Percentiles rank a stretch among this genome's conserved stretches.
These are phyloP conservation scores for Ferrisia virgata DNA, from an alignment of 2,888 invertebrate genomes.

Conservation along the genomic window DNA sequence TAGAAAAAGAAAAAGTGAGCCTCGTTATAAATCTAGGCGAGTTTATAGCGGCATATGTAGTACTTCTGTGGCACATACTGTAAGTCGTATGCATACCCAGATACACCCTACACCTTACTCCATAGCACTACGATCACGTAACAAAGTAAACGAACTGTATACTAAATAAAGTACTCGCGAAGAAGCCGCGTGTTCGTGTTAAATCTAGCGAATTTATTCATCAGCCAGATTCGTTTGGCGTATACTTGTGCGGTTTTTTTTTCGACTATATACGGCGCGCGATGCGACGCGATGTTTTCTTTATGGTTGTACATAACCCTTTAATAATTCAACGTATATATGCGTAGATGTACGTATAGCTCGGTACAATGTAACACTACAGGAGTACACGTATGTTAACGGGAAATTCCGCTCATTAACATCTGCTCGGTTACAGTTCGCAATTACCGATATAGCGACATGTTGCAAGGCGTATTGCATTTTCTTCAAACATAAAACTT, in stretches of 20 bases:
- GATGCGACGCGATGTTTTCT: background rate
- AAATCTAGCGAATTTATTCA: slow-evolving; percentile 14
- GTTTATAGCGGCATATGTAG: background rate
- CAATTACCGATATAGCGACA: background rate
- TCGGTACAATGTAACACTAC: too few relatives aligned
- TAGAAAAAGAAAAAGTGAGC: background rate
- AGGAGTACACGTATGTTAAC: background rate
- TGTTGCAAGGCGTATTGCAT: background rate
- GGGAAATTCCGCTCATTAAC: background rate
- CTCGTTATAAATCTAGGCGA: background rate
- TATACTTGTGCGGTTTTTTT: background rate
- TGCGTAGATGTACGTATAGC: background rate
- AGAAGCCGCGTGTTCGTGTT: background rate
- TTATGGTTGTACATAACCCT: background rate
- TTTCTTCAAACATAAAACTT: background rate
- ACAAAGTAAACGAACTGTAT: slow-evolving; percentile 8
- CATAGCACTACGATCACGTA: slow-evolving; percentile 6
- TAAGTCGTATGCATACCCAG: background rate
- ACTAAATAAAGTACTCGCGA: background rate
- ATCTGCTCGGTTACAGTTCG: slow-evolving; percentile 5
- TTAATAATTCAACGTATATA: background rate
- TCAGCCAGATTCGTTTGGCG: background rate
- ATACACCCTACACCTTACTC: background rate
- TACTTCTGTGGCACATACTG: background rate
- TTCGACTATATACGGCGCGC: background rate